Evolutionary conservation across 2,797 vertebrate species (phyloP), one percentile per base, ranked within the genome.

Genomic region (Aythya fuligula): DNA sequence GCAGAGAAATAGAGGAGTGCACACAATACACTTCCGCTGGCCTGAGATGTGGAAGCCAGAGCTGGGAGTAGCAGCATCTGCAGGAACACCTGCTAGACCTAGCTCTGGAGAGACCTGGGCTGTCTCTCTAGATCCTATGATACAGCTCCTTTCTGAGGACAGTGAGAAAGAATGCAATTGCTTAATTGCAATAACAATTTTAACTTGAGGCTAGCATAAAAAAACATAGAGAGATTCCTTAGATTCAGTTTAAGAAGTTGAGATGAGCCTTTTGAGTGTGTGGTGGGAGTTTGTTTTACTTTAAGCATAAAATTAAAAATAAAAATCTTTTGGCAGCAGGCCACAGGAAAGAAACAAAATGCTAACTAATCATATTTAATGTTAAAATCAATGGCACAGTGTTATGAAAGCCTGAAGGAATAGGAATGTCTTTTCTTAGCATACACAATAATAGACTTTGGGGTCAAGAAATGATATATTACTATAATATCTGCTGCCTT

Each of bases 361-460:
- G 86, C 92, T 95, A 97, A 94, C 90, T 95, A 97, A 97, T 97
- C 92, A 94, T 78, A 94, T 94, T 93, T 91, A 96, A 94, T 92
- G 85, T 93, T 96, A 95, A 97, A 97, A 97, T 97, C 96, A 94
- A 97, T 97, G 85, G n/a, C 51, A 86, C 54, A 87, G 82, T 72
- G 41, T 89, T 95, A 65, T 78, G 88, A 96, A 95, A 95, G 81
- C 80, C 86, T 84, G 39, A 30, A 96, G 92, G 94, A 96, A 89
- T 28, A 87, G 89, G 96, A 96, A 97, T 96, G 87, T 74, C 49
- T 78, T 95, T 82, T 96, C 62, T 78, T 95, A 94, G 57, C 49
- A 65, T 87, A 56, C 76, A 78, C 78, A 64, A 76, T 79, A 85
- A 75, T 57, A 89, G 75, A 85, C 64, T 95, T 79, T 64, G 66